Evolutionary conservation across 1,140 invertebrate genomes (phyloP), one percentile per base, ranked within the genome.

Genomic region (Venustaconcha ellipsiformis): DNA sequence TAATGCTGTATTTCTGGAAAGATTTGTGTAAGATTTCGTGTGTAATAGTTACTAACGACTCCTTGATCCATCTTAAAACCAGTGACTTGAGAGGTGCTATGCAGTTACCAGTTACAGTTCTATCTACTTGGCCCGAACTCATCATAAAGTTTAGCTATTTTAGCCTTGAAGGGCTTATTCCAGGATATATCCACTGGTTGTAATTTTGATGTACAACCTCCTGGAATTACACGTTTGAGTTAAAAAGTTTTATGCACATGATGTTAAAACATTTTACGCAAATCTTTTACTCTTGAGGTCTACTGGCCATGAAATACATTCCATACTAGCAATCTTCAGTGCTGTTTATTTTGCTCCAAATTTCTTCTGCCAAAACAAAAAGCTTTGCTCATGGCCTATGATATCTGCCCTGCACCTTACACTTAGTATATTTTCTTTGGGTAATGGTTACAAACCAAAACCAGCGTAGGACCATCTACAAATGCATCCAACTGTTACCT

Each of bases 391-490:
- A 55, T 63, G 11, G 62, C 72, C 77, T 72, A 74, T 3, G 60
- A 69, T 63, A 72, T 74, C 20, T 71, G 59, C 23, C 68, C 67
- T 14, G 60, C n/a, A 55, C 72, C 67, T 57, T 60, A 72, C 68
- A 14, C 48, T 60, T 57, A 72, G 72, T 23, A 74, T 67, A 57
- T 67, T 55, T 37, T 67, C 64, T 67, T 71, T 71, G 20, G 68
- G 74, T 23, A 78, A 55, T 6, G 48, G 67, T 20, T 55, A 26
- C 15, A 66, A 37, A 30, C 77, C 72, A 72, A 69, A 0, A 69
- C 15, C 23, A 78, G 8, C 63, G 71, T 74, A 17, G 72, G 70
- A 12, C 77, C 68, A 57, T 74, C 72, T n/a, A 72, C 72, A 62
- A 55, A 58, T 1, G 69, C 67, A 6, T 23, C 69, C 12, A 14